Base-by-base conservation (phyloP, 2,797 vertebrate species). In the Tenualosa ilisha region DNA sequence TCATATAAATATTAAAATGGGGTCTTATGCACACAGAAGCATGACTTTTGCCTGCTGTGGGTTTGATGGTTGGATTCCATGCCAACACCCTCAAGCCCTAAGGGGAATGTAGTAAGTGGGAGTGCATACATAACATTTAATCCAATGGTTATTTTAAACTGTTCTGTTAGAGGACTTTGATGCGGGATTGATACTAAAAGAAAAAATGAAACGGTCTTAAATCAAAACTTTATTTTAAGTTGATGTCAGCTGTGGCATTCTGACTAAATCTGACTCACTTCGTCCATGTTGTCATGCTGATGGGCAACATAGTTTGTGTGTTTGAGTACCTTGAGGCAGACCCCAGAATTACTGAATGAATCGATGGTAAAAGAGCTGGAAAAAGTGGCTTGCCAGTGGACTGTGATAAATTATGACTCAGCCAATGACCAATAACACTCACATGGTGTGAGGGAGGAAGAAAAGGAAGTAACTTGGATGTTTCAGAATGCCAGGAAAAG, bases 401-500 rank as follows among this genome's bases (percentile, higher is more conserved):
- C 24, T 68, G 56, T 85, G 75, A 81, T 40, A 12, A n/a, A 59
- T 40, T 72, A 54, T 88, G 88, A 88, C 65, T 91, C 89, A 89
- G 20, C 40, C 17, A 54, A 65, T 87, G 88, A 91, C 88, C 83
- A 85, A 89, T 6, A 46, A 49, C 63, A 83, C 75, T 88, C 89
- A 88, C 87, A 86, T 89, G 86, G 82, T 61, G 72, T 0, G 17
- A 53, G 81, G 84, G 81, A 51, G 8, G 56, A 88, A 87, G 53
- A 83, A 24, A 89, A 54, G 20, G 43, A n/a, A 61, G 63, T n/a
- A 46, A 12, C 17, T 8, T 61, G 54, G 88, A 88, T 85, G 81
- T 86, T 91, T 91, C 88, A 90, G 84, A 53, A 56, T 12, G n/a
- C 24, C 37, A 40, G 24, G 51, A 84, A 88, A 68, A 86, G 46